phyloP scores from a whole-genome alignment of 2,113 vertebrate genomes.

The Pterocles burchelli region DNA sequence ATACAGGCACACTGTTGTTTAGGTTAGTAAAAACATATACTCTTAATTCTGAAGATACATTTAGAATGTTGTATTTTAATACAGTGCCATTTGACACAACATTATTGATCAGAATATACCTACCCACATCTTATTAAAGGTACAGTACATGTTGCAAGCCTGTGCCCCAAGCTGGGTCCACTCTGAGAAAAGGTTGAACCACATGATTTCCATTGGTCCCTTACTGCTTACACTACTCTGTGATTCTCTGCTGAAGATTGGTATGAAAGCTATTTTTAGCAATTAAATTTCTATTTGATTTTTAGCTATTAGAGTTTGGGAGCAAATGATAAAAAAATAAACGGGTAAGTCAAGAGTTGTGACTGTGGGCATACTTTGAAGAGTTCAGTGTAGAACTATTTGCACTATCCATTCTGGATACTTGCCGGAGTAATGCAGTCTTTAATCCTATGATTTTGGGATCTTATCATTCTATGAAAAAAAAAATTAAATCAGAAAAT shows the following conservation, averaged over 20 bases:
- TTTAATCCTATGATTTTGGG: neutral
- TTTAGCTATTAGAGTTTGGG: neutral
- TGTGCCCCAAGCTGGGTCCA: neutral
- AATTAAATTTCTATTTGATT: neutral
- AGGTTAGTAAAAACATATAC: neutral
- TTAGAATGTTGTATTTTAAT: neutral
- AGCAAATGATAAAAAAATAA: neutral
- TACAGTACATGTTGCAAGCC: neutral
- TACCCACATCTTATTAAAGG: neutral
- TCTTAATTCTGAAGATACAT: neutral
- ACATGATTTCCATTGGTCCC: neutral
- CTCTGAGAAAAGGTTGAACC: neutral
- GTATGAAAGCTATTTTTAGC: neutral
- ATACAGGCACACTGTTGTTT: neutral
- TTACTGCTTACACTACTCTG: neutral
- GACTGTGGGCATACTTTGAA: neutral
- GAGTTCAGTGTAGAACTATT: neutral
- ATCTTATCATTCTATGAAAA: neutral
- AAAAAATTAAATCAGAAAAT: conserved; percentile 21
- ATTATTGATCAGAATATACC: neutral
- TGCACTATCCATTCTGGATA: neutral
- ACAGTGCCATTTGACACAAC: neutral
- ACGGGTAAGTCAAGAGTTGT: neutral
- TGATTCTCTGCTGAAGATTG: neutral
- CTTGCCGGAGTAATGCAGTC: neutral